These are phyloP conservation scores for Phainopepla nitens DNA, from an alignment of 2,113 vertebrate genomes.

Conservation along the genomic window DNA sequence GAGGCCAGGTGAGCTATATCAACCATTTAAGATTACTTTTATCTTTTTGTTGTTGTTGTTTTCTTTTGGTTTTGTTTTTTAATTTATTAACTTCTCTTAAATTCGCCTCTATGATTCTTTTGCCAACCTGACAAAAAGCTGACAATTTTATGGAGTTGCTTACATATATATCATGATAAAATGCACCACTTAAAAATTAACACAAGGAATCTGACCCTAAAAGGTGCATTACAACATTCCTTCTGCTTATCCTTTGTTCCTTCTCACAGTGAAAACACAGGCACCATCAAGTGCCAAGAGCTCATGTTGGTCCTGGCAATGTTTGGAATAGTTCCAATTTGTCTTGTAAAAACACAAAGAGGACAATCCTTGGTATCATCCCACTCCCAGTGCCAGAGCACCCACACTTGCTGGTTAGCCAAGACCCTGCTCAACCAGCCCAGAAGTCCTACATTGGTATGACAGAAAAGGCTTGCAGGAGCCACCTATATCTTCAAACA, in stretches of 20 bases:
- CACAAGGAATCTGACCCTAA: neutral
- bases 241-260: neutral
- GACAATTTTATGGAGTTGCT: neutral
- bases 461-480: neutral
- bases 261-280: neutral
- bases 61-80: neutral
- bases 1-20: neutral
- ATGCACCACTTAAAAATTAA: neutral
- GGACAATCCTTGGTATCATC: neutral
- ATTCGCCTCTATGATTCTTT: neutral
- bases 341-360: neutral
- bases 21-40: neutral
- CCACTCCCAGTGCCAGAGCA: neutral
- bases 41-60: too few species aligned
- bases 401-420: neutral
- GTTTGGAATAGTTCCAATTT: neutral
- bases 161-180: neutral
- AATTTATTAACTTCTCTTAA: neutral
- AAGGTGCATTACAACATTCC: neutral
- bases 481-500: neutral
- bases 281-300: neutral
- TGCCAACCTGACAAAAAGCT: neutral
- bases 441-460: rapidly evolving
- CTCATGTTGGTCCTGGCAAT: neutral
- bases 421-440: neutral